These are phyloP conservation scores for Ganaspis brasiliensis DNA, from an alignment of 2,888 invertebrate genomes.

Conservation along the genomic window DNA sequence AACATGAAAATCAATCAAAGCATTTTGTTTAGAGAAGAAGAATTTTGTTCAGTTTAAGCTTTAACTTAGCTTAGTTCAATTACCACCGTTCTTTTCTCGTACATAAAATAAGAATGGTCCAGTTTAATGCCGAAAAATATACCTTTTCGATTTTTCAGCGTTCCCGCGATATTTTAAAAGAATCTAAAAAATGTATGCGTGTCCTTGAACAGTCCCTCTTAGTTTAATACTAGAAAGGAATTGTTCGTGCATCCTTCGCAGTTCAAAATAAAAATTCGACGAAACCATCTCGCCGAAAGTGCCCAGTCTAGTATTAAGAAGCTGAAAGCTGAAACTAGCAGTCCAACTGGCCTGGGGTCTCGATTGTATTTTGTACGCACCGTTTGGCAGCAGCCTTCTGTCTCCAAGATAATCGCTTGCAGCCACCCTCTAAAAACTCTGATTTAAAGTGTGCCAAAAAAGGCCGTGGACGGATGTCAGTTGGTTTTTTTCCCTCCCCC, in stretches of 20 bases:
- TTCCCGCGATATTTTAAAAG: not conserved
- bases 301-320: constrained; percentile 39
- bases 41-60: no score
- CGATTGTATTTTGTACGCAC: constrained; percentile 43
- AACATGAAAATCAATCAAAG: no score
- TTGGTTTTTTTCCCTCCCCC: constrained; percentile 4
- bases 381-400: constrained; percentile 28
- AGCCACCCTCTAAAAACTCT: constrained; percentile 39
- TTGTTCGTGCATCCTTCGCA: constrained; percentile 38
- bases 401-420: constrained; percentile 42
- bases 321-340: constrained; percentile 39
- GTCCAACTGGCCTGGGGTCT: constrained; percentile 17
- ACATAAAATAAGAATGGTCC: no score
- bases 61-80: no score
- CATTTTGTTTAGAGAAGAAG: no score
- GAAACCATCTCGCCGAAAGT: constrained; percentile 10
- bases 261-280: constrained; percentile 42
- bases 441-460: constrained; percentile 38
- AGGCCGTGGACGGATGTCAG: constrained; percentile 19
- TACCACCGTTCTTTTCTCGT: no score
- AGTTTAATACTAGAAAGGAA: constrained; percentile 39
- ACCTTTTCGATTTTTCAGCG: not conserved
- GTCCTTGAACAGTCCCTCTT: constrained; percentile 31
- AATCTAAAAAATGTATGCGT: constrained; percentile 17
- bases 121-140: no score